Evolutionary conservation across 2,797 vertebrate genomes (phyloP).

Genomic region (Chaetophractus vellerosus): DNA sequence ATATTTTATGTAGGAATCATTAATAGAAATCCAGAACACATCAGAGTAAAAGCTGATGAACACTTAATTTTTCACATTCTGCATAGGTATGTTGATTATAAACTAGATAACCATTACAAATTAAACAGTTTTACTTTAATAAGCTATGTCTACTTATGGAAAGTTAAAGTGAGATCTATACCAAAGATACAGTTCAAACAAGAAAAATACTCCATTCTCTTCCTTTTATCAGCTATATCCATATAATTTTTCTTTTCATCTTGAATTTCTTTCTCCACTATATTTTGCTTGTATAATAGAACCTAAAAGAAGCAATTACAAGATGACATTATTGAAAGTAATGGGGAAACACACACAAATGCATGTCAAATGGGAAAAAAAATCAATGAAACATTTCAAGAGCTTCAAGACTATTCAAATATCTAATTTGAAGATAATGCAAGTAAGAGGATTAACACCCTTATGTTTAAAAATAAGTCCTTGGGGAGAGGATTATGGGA

Average conservation of each 20-base stretch:
- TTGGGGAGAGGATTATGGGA: neutral
- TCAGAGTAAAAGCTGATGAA: conserved; percentile 65
- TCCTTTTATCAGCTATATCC: neutral
- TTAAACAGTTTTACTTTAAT: conserved; percentile 52
- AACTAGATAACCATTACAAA: conserved; percentile 21
- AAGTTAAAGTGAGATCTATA: conserved; percentile 14
- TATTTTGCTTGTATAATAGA: conserved; percentile 48
- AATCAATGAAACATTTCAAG: neutral
- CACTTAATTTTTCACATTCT: conserved; percentile 63
- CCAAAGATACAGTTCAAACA: conserved; percentile 16
- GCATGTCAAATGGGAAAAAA: neutral
- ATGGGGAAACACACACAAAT: conserved; percentile 31
- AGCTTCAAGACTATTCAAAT: neutral
- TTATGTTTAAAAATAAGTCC: conserved; percentile 39
- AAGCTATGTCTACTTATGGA: conserved; percentile 20
- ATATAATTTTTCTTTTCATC: conserved; percentile 34
- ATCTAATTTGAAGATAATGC: conserved; percentile 39
- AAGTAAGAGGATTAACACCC: neutral
- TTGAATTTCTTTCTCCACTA: conserved; percentile 57
- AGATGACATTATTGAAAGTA: conserved; percentile 3
- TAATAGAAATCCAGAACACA: conserved; percentile 56
- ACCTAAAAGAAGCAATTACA: conserved; percentile 32
- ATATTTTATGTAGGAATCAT: conserved; percentile 71
- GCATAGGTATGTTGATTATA: neutral
- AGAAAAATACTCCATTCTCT: neutral